A percentile compares a stretch with the other conserved stretches of the same genome.
Conservation (phyloP, 2,113 vertebrate genomes). For the Tachycineta bicolor region DNA sequence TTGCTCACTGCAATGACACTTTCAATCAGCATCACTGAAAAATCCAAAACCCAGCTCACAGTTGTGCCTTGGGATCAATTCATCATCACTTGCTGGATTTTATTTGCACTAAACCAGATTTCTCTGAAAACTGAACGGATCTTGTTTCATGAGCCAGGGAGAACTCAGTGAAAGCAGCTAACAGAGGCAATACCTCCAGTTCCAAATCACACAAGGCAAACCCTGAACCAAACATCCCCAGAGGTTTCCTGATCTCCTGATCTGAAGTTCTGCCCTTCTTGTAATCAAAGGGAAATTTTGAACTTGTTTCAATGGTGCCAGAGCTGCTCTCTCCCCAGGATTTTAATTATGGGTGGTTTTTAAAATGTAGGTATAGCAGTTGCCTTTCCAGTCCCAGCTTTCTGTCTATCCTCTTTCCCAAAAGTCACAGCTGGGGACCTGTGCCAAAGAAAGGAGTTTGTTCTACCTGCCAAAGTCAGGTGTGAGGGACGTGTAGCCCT, state of each 20-base stretch:
- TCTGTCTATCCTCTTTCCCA: neutral
- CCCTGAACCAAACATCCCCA: neutral
- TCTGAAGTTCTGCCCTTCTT: neutral
- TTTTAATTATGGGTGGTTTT: neutral
- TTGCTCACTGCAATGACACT: neutral
- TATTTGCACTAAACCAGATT: neutral
- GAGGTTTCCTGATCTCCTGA: neutral
- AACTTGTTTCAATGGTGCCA: neutral
- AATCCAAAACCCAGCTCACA: neutral
- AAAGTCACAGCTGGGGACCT: neutral
- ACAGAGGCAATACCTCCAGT: neutral
- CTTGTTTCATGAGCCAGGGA: neutral
- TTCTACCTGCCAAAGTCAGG: neutral
- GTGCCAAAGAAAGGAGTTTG: neutral
- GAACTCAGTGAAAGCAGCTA: neutral
- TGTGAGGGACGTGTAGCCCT: neutral
- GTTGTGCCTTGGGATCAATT: neutral
- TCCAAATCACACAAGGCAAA: neutral
- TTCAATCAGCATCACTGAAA: neutral
- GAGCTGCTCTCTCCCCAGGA: neutral
- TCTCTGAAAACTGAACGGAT: neutral
- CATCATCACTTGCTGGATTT: neutral
- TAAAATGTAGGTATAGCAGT: neutral
- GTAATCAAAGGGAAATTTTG: neutral
- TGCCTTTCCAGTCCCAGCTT: neutral